These are phyloP conservation scores for Nephrotoma guestfalica DNA, from an alignment of 2,888 invertebrate genomes.

Conservation along the genomic window DNA sequence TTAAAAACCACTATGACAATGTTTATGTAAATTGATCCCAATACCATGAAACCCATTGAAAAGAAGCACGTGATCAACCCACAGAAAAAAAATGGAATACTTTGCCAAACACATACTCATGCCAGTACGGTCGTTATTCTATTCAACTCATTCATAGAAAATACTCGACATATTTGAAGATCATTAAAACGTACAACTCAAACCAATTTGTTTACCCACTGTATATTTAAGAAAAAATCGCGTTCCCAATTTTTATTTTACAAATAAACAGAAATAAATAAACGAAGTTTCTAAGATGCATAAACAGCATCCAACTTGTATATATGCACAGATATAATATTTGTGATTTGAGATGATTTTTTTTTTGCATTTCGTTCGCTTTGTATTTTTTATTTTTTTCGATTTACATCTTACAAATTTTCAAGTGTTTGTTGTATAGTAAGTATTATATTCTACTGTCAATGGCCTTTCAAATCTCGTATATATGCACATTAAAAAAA, in stretches of 20 bases:
- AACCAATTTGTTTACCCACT: neutral
- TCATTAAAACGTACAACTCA: neutral
- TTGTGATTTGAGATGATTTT: neutral
- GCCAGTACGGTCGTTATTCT: neutral
- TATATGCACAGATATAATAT: neutral
- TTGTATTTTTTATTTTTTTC: neutral
- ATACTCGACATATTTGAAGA: neutral
- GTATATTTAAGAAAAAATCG: neutral
- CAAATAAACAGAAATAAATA: neutral
- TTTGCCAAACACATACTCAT: neutral
- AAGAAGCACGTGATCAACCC: no score
- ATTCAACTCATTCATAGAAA: neutral
- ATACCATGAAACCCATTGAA: no score
- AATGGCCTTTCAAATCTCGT: neutral
- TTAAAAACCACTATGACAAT: no score
- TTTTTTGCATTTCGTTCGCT: neutral
- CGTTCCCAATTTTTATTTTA: neutral
- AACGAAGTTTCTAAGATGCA: neutral
- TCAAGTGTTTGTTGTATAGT: neutral
- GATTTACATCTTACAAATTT: neutral
- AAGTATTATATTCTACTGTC: neutral
- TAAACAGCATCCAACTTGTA: neutral
- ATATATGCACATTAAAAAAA: neutral
- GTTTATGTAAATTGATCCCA: no score
- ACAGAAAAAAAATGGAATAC: no score